phyloP scores from a whole-genome alignment of 2,888 invertebrate species.

The Bruchidius siliquastri region DNA sequence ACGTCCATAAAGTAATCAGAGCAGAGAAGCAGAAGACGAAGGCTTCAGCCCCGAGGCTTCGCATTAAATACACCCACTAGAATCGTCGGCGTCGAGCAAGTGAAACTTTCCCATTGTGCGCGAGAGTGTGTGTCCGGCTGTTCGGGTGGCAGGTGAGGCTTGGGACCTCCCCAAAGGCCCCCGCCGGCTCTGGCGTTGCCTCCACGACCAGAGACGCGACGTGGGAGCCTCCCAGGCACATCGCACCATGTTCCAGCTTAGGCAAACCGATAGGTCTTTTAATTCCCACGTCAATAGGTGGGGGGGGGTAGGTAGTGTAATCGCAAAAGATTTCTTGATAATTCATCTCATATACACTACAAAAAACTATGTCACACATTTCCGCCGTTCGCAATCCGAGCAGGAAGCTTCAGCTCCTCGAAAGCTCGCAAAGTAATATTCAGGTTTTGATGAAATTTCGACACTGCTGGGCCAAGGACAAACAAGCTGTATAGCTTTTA shows the following conservation, averaged over 20 bases:
- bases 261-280: too few species aligned
- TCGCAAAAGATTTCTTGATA: too few species aligned
- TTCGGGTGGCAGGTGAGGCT: conserved; percentile 5
- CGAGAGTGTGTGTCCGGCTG: not conserved
- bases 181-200: not conserved
- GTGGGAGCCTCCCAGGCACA: not conserved
- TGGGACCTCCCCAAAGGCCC: conserved; percentile 9
- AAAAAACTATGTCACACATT: too few species aligned
- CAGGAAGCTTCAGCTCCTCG: too few species aligned
- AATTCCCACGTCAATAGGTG: too few species aligned
- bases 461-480: too few species aligned
- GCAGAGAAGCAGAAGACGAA: not conserved
- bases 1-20: not conserved
- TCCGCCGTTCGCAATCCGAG: too few species aligned
- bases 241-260: not conserved
- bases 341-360: too few species aligned
- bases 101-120: not conserved
- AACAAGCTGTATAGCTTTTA: too few species aligned
- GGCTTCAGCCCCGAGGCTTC: not conserved
- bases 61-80: not conserved
- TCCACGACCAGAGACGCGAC: not conserved
- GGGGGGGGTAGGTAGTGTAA: too few species aligned
- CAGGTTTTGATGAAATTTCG: too few species aligned
- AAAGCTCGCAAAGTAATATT: too few species aligned
- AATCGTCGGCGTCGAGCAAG: not conserved